phyloP scores from a whole-genome alignment of 2,888 invertebrate species.

The Erebia palarica region DNA sequence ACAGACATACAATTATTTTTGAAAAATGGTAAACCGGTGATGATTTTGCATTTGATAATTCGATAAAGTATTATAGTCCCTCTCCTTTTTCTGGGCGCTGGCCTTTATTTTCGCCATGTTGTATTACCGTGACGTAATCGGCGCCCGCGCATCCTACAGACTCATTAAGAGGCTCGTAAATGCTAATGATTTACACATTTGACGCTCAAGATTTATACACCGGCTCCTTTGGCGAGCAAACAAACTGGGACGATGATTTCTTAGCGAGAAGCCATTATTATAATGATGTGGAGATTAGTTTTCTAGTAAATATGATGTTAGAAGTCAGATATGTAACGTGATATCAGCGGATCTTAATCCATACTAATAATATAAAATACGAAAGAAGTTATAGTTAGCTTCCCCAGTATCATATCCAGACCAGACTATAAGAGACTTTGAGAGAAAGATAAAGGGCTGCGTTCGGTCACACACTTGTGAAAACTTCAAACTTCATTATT shows the following conservation, averaged over 20 bases:
- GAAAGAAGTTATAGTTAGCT: too few species aligned
- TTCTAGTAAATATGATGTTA: conserved; percentile 19
- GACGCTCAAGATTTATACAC: conserved; percentile 3
- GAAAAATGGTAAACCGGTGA: too few species aligned
- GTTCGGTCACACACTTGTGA: too few species aligned
- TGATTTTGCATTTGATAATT: too few species aligned
- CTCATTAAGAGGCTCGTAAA: conserved; percentile 50
- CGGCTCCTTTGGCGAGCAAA: conserved; percentile 17
- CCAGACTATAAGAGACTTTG: too few species aligned
- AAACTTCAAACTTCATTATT: too few species aligned
- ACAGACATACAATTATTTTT: too few species aligned
- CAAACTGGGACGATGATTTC: conserved; percentile 33
- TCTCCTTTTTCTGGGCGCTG: neutral
- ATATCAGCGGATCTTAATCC: neutral
- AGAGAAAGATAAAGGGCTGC: too few species aligned
- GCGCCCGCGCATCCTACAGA: conserved; percentile 69
- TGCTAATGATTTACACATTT: conserved; percentile 8
- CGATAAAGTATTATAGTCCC: neutral
- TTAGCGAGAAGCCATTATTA: conserved; percentile 24
- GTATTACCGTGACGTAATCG: conserved; percentile 57
- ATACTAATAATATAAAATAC: too few species aligned
- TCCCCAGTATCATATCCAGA: too few species aligned
- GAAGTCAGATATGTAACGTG: neutral
- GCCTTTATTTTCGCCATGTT: conserved; percentile 6
- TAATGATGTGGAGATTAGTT: conserved; percentile 18